Conservation (phyloP, 2,113 vertebrate genomes). For the Grammomys dolichurus region DNA sequence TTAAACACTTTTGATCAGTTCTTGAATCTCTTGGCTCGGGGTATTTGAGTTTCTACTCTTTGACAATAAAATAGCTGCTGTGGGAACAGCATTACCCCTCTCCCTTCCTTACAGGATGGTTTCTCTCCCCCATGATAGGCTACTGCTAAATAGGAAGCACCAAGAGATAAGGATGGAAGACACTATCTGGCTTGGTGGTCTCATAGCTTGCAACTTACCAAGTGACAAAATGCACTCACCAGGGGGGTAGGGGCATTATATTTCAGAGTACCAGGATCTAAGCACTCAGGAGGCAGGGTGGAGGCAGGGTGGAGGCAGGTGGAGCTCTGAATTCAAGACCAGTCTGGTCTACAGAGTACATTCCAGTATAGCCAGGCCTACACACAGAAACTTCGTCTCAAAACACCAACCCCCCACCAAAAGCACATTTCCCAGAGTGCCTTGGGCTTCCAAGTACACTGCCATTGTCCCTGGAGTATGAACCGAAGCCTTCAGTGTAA, state of each 20-base stretch:
- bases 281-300: background rate
- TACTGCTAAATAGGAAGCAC: rapidly evolving
- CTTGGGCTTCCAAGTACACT: rapidly evolving
- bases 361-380: background rate
- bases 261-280: background rate
- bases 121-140: rapidly evolving
- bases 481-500: rapidly evolving
- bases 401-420: background rate
- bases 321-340: background rate
- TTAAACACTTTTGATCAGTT: background rate
- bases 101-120: background rate
- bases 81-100: background rate
- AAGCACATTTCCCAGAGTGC: background rate
- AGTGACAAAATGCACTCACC: background rate
- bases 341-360: background rate
- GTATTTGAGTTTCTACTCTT: background rate
- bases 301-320: background rate
- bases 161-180: background rate
- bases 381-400: background rate
- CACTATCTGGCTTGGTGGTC: background rate
- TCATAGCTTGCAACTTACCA: background rate
- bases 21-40: background rate
- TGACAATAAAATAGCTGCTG: background rate
- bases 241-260: background rate
- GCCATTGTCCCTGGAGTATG: background rate